Evolutionary conservation across 2,113 vertebrate species (phyloP).

Genomic region (Podarcis raffonei): DNA sequence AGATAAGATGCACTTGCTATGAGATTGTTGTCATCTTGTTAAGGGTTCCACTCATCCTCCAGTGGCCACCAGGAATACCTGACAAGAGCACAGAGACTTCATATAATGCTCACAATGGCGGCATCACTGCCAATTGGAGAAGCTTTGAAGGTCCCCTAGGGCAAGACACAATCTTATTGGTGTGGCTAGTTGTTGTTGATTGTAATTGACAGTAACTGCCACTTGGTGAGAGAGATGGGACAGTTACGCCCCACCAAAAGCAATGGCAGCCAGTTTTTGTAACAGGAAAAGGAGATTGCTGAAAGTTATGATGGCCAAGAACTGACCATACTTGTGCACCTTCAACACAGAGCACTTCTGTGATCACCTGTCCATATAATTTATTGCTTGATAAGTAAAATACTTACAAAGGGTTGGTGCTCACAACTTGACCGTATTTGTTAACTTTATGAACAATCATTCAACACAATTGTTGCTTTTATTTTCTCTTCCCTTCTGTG

Average conservation of each 20-base stretch:
- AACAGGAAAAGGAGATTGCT: background rate
- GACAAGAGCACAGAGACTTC: background rate
- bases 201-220: background rate
- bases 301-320: background rate
- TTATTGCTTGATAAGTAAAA: background rate
- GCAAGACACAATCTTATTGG: background rate
- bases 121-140: background rate
- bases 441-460: background rate
- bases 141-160: background rate
- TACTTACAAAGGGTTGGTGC: background rate
- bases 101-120: background rate
- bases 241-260: background rate
- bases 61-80: background rate
- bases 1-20: background rate
- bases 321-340: background rate
- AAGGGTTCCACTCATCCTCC: background rate
- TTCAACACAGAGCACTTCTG: background rate
- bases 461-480: conserved; percentile 7
- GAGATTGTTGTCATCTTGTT: background rate
- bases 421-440: background rate
- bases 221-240: background rate
- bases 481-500: background rate
- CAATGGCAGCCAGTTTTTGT: background rate
- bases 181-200: background rate
- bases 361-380: background rate